A percentile compares a stretch with the other conserved stretches of the same genome.
phyloP scores from a whole-genome alignment of 1,140 invertebrate genomes.

The Teleogryllus occipitalis region DNA sequence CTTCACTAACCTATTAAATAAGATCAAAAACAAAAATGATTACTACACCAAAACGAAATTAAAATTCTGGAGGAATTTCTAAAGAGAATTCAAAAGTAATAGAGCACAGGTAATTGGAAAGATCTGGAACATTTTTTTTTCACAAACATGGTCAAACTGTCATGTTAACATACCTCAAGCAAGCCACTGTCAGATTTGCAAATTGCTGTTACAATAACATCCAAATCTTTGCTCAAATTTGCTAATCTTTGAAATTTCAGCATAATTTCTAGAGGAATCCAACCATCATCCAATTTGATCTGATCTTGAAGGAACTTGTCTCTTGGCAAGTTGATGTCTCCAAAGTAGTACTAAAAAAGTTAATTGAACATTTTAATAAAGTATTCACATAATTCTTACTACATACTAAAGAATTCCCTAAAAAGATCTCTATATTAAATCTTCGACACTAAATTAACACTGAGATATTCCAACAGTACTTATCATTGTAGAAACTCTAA shows the following conservation, averaged over 20 bases:
- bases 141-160: too few species aligned
- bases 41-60: too few species aligned
- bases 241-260: constrained; percentile 83
- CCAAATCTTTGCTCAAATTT: constrained; percentile 55
- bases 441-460: too few species aligned
- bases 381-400: too few species aligned
- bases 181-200: constrained; percentile 64
- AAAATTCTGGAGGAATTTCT: too few species aligned
- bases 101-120: too few species aligned
- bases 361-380: constrained; percentile 11
- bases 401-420: too few species aligned
- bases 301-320: constrained; percentile 86
- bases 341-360: constrained; percentile 61
- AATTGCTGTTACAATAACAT: constrained; percentile 65
- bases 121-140: too few species aligned
- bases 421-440: too few species aligned
- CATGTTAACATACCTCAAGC: constrained; percentile 52
- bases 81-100: too few species aligned
- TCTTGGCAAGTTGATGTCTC: constrained; percentile 78
- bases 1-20: constrained; percentile 55
- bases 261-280: constrained; percentile 77
- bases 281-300: constrained; percentile 77
- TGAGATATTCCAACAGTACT: too few species aligned
- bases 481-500: too few species aligned
- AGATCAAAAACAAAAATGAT: not conserved